phyloP scores from a whole-genome alignment of 2,888 invertebrate genomes.

The Drosophila neonasuta region DNA sequence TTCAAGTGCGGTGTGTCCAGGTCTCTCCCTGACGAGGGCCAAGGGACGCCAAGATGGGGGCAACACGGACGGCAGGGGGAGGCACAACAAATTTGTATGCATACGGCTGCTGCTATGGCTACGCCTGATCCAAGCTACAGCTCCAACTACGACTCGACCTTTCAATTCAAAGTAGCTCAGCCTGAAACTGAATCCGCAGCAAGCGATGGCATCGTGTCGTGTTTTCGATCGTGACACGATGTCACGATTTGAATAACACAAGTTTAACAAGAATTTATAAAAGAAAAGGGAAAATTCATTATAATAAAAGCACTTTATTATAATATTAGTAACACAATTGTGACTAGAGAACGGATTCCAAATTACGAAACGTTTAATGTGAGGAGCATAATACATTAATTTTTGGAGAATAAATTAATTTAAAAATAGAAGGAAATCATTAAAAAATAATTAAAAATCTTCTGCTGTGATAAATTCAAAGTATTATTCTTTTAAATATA shows the following conservation, averaged over 20 bases:
- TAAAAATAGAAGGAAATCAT: no score
- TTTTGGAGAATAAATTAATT: no score
- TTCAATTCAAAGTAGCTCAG: slow-evolving; percentile 79
- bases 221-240: not conserved
- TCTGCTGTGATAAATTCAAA: no score
- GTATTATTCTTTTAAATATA: no score
- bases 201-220: slow-evolving; percentile 3
- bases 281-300: no score
- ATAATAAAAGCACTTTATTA: no score
- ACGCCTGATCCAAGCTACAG: slow-evolving; percentile 49
- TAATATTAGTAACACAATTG: no score
- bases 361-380: no score
- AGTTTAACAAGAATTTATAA: no score
- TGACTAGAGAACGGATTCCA: no score
- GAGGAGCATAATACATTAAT: no score
- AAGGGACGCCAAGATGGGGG: not conserved
- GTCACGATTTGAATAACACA: not conserved
- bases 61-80: not conserved
- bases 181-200: slow-evolving; percentile 4
- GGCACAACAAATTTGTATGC: slow-evolving; percentile 75
- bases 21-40: slow-evolving; percentile 24
- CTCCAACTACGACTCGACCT: slow-evolving; percentile 67
- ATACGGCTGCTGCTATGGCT: slow-evolving; percentile 74
- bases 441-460: no score
- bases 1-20: slow-evolving; percentile 70